Base-by-base conservation (phyloP, 2,797 vertebrate genomes). In the Cossypha dichroa region DNA sequence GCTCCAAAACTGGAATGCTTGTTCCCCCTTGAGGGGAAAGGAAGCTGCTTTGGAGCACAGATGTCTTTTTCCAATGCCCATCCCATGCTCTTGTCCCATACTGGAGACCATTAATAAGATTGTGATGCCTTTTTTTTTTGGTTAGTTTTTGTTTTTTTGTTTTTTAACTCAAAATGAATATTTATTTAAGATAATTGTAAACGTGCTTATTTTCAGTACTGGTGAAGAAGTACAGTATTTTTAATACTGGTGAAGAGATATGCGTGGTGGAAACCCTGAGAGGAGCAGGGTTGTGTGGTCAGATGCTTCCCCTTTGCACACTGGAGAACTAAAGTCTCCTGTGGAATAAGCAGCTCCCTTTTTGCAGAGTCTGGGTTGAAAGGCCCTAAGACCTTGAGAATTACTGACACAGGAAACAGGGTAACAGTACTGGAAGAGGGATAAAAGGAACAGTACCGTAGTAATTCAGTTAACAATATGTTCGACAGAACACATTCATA, bases 391-490 rank as follows among this genome's bases (percentile, higher is more conserved):
- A 90, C 92, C 78, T 87, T 80, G 82, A 94, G 87, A 91, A 94
- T 96, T 91, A 88, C 76, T 93, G 64, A 95, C 81, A 68, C 78
- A 92, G 94, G 89, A 87, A 94, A 46, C 94, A 89, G 13, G 38
- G 74, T 95, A 55, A 75, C 72, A 83, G 67, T 85, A 64, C 93
- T 95, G 82, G 81, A 82, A 90, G 52, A 88, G n/a, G 89, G 88
- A 97, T 95, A 95, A 96, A 96, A 96, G 95, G 45, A 93, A 60
- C 89, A 95, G 73, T 85, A 89, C 95, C 2, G 55, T 94, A 96
- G 97, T 97, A 97, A 95, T 97, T 95, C 73, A 76, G 84, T 94
- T 94, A 96, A 96, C 89, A 93, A 94, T 83, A 23, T 80, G 74
- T 94, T 96, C 83, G 38, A 95, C 56, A 91, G 93, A 79, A 75